Conservation (phyloP, 2,797 vertebrate genomes). For the Diplodus sargus region DNA sequence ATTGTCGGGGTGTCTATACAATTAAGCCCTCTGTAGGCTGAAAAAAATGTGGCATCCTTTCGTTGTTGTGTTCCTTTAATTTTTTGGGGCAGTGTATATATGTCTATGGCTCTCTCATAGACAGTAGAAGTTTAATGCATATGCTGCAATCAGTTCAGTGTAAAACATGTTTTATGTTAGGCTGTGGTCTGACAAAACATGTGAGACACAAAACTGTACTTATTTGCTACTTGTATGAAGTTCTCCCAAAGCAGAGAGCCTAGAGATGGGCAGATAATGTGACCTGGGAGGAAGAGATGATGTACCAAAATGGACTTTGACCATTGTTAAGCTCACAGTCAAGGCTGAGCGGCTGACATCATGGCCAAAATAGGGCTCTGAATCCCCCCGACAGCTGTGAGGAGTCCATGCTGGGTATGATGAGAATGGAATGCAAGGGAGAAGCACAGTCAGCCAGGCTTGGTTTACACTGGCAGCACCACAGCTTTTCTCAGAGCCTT, state of each 20-base stretch:
- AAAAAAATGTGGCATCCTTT: too few relatives aligned
- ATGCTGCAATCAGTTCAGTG: background rate
- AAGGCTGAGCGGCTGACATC: conserved; percentile 74
- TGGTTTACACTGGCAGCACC: conserved; percentile 58
- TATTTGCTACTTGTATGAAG: background rate
- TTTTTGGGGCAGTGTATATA: too few relatives aligned
- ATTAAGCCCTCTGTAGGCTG: too few relatives aligned
- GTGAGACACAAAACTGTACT: background rate
- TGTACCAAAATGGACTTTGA: conserved; percentile 68
- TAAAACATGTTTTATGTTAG: background rate
- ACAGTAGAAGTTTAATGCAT: background rate
- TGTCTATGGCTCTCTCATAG: background rate
- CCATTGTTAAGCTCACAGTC: conserved; percentile 71
- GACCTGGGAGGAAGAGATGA: conserved; percentile 30
- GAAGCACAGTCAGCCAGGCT: conserved; percentile 45
- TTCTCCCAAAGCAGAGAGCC: background rate
- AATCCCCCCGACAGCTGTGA: conserved; percentile 78
- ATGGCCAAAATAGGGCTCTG: conserved; percentile 70
- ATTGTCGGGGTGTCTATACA: too few relatives aligned
- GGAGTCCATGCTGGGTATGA: conserved; percentile 56
- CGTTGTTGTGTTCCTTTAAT: too few relatives aligned
- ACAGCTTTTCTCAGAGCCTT: conserved; percentile 30
- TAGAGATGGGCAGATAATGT: conserved; percentile 22
- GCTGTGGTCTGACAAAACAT: background rate
- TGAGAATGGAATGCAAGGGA: conserved; percentile 71